Conservation (phyloP, 2,797 vertebrate genomes). For the Mus minutoides region DNA sequence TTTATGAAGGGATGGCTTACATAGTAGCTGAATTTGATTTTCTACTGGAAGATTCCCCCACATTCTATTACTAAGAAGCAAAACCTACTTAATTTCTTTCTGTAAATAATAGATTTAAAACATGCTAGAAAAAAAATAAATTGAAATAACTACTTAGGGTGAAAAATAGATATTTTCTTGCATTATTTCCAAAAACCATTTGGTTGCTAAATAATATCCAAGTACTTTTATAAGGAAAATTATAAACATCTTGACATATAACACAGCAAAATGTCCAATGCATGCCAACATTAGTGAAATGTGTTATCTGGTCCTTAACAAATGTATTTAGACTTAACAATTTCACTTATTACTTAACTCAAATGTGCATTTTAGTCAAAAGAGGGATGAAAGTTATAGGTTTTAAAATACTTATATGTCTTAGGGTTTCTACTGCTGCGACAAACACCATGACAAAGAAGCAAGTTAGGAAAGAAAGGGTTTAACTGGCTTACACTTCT, state of each 20-base stretch:
- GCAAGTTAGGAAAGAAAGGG: not conserved
- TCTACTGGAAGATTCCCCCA: not conserved
- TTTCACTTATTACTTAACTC: slow-evolving; percentile 46
- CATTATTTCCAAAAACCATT: slow-evolving; percentile 5
- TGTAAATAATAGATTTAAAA: slow-evolving; percentile 45
- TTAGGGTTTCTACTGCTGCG: not conserved
- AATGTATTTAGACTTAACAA: slow-evolving; percentile 28
- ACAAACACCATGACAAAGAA: not conserved
- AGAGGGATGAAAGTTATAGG: not conserved
- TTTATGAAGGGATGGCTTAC: slow-evolving; percentile 45
- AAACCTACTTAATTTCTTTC: slow-evolving; percentile 40
- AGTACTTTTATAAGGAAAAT: slow-evolving; percentile 42
- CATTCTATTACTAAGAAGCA: slow-evolving; percentile 1
- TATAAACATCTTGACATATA: not conserved
- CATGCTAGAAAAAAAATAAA: not conserved
- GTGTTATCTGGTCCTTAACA: not conserved
- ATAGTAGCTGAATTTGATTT: not conserved
- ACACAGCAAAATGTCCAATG: not conserved
- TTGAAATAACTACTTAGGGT: not conserved
- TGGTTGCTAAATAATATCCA: slow-evolving; percentile 41
- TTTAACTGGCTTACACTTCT: not conserved
- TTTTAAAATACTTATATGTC: slow-evolving; percentile 12
- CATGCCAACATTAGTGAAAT: not conserved
- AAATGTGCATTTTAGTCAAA: not conserved
- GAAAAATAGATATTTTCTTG: not conserved